These are phyloP conservation scores for Tiliacea aurago DNA, from an alignment of 2,888 invertebrate species.

Conservation along the genomic window DNA sequence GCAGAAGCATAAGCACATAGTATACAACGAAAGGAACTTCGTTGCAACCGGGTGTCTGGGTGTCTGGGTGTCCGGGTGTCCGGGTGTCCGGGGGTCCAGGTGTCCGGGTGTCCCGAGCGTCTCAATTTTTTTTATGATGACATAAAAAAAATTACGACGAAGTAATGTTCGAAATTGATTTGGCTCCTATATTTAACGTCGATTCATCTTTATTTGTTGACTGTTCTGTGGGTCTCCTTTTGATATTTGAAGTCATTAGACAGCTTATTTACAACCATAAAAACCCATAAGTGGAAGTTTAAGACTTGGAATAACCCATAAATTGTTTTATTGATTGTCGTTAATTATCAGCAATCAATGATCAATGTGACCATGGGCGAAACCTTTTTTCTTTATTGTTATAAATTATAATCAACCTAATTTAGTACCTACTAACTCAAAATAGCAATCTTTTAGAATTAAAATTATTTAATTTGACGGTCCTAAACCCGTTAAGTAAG, in stretches of 20 bases:
- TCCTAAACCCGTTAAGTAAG: too few species aligned
- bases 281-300: conserved; percentile 26
- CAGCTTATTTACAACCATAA: conserved; percentile 17
- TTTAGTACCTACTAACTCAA: too few species aligned
- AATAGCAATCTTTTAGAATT: too few species aligned
- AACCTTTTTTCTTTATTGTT: conserved; percentile 30
- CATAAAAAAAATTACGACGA: too few species aligned
- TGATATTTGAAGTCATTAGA: conserved; percentile 11
- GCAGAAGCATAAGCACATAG: too few species aligned
- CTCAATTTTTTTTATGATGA: background rate
- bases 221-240: conserved; percentile 19
- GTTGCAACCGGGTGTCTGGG: too few species aligned
- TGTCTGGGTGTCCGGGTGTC: too few species aligned
- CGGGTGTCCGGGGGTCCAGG: too few species aligned
- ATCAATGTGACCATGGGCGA: background rate
- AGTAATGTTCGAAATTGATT: background rate
- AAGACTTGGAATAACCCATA: conserved; percentile 12
- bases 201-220: conserved; percentile 12
- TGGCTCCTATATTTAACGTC: background rate
- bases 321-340: conserved; percentile 30
- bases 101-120: too few species aligned
- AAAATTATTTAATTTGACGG: too few species aligned
- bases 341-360: conserved; percentile 46
- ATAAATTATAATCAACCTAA: too few species aligned
- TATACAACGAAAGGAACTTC: too few species aligned